Evolutionary conservation across 2,797 vertebrate species (phyloP).

Genomic region (Catamblyrhynchus diadema): DNA sequence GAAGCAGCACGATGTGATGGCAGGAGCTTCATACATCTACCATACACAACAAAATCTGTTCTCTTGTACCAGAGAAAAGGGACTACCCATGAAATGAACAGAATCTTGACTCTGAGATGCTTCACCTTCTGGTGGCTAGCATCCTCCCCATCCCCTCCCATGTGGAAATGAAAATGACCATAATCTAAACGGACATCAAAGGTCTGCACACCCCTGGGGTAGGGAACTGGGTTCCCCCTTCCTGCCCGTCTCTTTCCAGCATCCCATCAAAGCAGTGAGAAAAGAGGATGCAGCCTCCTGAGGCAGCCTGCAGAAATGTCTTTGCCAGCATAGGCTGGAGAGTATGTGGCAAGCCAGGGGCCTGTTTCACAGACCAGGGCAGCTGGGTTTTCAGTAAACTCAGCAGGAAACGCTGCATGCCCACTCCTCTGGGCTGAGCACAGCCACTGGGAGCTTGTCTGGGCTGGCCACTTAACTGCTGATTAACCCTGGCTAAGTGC

Average conservation of each 20-base stretch:
- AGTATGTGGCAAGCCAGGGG: background rate
- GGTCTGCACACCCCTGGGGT: background rate
- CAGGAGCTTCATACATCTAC: background rate
- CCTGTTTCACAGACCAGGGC: background rate
- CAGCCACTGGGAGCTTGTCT: background rate
- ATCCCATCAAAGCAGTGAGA: background rate
- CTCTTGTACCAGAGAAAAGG: background rate
- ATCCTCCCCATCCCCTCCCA: background rate
- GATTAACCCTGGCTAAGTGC: constrained; percentile 60
- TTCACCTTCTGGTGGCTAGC: background rate
- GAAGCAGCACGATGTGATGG: fast-evolving
- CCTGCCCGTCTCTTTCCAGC: background rate
- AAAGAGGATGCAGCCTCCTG: background rate
- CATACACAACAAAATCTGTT: background rate
- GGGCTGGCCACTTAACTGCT: constrained; percentile 49
- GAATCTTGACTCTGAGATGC: background rate
- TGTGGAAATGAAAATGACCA: background rate
- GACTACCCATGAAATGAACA: background rate
- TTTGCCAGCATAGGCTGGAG: background rate
- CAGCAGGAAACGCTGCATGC: fast-evolving
- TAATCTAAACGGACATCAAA: background rate
- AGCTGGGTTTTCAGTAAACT: background rate
- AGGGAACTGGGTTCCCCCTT: background rate
- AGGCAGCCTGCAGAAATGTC: background rate
- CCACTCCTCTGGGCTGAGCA: background rate